phyloP scores from a whole-genome alignment of 2,113 vertebrate genomes.

The Fulica atra region DNA sequence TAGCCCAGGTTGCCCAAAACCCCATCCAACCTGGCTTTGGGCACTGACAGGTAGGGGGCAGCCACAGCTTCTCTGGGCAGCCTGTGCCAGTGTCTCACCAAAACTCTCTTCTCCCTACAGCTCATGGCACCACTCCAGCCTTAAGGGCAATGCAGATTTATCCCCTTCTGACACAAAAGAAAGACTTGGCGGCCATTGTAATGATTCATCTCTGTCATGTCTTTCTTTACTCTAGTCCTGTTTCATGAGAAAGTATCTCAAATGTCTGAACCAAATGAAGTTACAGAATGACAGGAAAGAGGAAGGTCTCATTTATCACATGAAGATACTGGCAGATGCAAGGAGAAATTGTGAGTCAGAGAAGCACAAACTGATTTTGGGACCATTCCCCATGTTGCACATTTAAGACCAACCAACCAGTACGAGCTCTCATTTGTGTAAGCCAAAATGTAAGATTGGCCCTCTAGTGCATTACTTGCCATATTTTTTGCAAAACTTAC shows the following conservation, averaged over 20 bases:
- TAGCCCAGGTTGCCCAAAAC: too few species aligned
- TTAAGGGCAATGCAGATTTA: background rate
- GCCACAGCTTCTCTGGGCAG: too few species aligned
- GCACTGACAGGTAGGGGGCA: too few species aligned
- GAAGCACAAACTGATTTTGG: background rate
- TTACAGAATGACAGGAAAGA: background rate
- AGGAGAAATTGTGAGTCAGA: background rate
- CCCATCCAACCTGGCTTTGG: too few species aligned
- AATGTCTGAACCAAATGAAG: background rate
- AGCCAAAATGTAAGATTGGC: background rate
- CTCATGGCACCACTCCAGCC: background rate
- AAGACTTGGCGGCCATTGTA: background rate
- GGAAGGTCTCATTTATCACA: constrained; percentile 19
- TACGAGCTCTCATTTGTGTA: background rate
- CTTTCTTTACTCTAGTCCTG: background rate
- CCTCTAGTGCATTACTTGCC: background rate
- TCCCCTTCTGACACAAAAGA: background rate
- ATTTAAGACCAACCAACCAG: background rate
- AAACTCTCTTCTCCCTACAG: background rate
- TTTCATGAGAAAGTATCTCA: background rate
- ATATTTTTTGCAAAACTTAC: background rate
- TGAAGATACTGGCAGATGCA: background rate
- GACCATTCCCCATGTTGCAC: background rate
- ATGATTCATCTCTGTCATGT: constrained; percentile 22
- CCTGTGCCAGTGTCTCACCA: background rate